A percentile compares a stretch with the other conserved stretches of the same genome.
Conservation (phyloP, 1,140 invertebrate species). For the Tachypleus tridentatus region DNA sequence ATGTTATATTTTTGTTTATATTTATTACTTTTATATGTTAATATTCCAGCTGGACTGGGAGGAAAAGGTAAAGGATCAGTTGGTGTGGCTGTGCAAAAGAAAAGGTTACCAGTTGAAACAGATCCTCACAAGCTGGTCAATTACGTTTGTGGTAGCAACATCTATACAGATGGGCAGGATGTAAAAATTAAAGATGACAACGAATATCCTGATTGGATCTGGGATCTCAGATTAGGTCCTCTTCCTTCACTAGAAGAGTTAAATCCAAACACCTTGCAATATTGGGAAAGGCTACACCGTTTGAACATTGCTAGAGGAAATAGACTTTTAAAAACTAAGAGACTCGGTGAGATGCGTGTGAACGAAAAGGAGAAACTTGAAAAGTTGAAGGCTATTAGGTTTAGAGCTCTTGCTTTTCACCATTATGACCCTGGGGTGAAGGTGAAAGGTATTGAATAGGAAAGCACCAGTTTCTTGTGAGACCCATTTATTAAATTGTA, state of each 20-base stretch:
- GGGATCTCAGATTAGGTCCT: slow-evolving; percentile 49
- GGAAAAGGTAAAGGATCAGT: slow-evolving; percentile 7
- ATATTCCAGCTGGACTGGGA: too few relatives aligned
- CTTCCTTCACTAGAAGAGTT: slow-evolving; percentile 53
- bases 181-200: slow-evolving; percentile 66
- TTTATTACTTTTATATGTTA: too few relatives aligned
- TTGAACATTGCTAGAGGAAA: slow-evolving; percentile 11
- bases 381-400: slow-evolving; percentile 12
- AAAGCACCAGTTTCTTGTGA: too few relatives aligned
- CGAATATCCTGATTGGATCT: slow-evolving; percentile 91
- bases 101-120: slow-evolving; percentile 66
- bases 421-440: slow-evolving; percentile 12
- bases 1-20: too few relatives aligned
- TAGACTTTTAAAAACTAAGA: slow-evolving; percentile 1
- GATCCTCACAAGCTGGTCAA: slow-evolving; percentile 64
- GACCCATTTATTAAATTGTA: too few relatives aligned
- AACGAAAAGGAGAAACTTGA: slow-evolving; percentile 13
- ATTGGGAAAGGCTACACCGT: slow-evolving; percentile 50
- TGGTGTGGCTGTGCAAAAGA: slow-evolving; percentile 21
- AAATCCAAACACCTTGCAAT: slow-evolving; percentile 62
- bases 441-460: too few relatives aligned
- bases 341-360: slow-evolving; percentile 5
- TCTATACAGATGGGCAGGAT: slow-evolving; percentile 60
- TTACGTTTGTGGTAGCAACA: slow-evolving; percentile 76
- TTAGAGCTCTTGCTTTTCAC: slow-evolving; percentile 20